Base-by-base conservation (phyloP, 2,888 invertebrate species). In the Pammene fasciana region DNA sequence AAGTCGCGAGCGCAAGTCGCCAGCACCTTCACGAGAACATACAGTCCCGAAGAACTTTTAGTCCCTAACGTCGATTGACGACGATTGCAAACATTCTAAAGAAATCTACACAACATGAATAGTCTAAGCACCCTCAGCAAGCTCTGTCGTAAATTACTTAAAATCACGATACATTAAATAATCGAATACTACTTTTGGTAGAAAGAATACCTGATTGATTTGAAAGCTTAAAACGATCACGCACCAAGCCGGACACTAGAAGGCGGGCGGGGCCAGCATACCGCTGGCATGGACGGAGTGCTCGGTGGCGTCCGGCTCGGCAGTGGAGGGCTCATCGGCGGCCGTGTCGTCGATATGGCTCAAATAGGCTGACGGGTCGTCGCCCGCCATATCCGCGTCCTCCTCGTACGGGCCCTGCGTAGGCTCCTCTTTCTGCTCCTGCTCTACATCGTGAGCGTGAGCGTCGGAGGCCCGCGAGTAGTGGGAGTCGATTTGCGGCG, bases 341-440 rank as follows among this genome's bases (percentile, higher is more conserved):
- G 86, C 87, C 71, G 86, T 91, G 74, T 79, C 85, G 60, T 85
- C 85, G 76, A 87, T 90, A 73, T 87, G 86, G 73, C 81, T 79
- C 78, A 92, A 78, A 80, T 90, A 92, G 74, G 93, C 93, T 70
- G 93, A 88, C 55, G 94, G 94, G 80, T 94, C 94, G 77, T 93
- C 94, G 67, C 94, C 94, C 72, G 86, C 89, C 93, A 94, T 93
- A 73, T 93, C 92, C 72, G 90, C 90, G 72, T 90, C 84, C 75
- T 90, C 93, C 78, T 94, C 94, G 79, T 95, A 95, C 2, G 95
- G 95, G 13, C 95, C 95, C 78, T 94, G 93, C 56, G 95, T 95
- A 70, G 89, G 84, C 74, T 88, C 87, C 78, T 92, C 93, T 73
- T 89, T 89, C 71, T 86, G 87, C 71, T 88, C 87, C 72, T 88